A percentile compares a stretch with the other conserved stretches of the same genome.
phyloP scores from a whole-genome alignment of 2,113 vertebrate species.

The Hiodon tergisus region DNA sequence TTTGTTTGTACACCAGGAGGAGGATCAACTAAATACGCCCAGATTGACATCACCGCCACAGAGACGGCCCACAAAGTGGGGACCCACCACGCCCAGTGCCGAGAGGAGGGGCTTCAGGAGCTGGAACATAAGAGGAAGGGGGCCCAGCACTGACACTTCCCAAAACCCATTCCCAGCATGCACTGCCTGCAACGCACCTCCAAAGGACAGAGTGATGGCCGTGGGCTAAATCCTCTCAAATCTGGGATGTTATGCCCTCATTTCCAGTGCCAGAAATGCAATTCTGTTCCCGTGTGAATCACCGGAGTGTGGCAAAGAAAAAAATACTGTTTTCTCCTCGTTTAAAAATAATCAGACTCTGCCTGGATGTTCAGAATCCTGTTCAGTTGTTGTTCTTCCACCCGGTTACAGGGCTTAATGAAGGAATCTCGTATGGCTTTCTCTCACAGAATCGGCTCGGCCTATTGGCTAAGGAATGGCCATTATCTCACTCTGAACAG shows the following conservation, averaged over 20 bases:
- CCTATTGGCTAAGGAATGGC: not conserved
- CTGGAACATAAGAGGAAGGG: conserved; percentile 66
- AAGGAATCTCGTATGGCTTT: not conserved
- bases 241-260: too few relatives aligned
- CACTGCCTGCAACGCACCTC: not conserved
- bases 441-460: not conserved
- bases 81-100: conserved; percentile 64
- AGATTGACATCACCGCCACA: conserved; percentile 73
- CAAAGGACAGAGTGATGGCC: not conserved
- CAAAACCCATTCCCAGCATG: not conserved
- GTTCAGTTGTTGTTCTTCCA: not conserved
- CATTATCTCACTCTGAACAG: not conserved
- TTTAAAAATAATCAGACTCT: not conserved
- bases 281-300: not conserved
- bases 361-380: not conserved
- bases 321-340: not conserved
- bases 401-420: not conserved
- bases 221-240: not conserved
- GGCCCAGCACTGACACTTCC: conserved; percentile 52
- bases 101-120: conserved; percentile 69
- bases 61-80: conserved; percentile 76
- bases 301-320: not conserved
- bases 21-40: conserved; percentile 66
- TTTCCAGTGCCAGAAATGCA: too few relatives aligned
- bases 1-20: conserved; percentile 50